Percentiles rank a stretch among this genome's conserved stretches.
Conservation (phyloP, 2,888 invertebrate species). For the Coleophora deauratella region DNA sequence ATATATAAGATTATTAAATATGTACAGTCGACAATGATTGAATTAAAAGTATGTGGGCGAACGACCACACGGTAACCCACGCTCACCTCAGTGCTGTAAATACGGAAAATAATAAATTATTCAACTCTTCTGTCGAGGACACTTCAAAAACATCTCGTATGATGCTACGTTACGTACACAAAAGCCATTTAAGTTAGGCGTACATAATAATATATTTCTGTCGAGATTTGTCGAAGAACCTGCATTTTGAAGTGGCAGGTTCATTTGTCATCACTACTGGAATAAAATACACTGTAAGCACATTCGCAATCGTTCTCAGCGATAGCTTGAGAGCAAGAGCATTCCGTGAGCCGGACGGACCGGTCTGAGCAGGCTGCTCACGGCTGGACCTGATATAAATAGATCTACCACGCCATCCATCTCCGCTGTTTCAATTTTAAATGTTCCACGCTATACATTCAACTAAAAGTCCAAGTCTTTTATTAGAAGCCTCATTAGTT, state of each 20-base stretch:
- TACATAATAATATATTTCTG: too few species aligned
- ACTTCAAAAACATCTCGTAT: neutral
- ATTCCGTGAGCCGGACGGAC: slow-evolving; percentile 60
- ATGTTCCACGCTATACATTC: slow-evolving; percentile 1
- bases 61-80: slow-evolving; percentile 25
- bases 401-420: slow-evolving; percentile 62
- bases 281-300: slow-evolving; percentile 53
- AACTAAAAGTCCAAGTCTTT: neutral
- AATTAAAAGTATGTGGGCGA: slow-evolving; percentile 8
- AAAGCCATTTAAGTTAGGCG: too few species aligned
- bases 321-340: slow-evolving; percentile 54
- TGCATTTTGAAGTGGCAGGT: slow-evolving; percentile 5
- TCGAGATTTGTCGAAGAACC: too few species aligned
- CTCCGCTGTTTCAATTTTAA: slow-evolving; percentile 51
- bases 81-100: slow-evolving; percentile 26
- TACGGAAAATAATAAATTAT: slow-evolving; percentile 31
- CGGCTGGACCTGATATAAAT: slow-evolving; percentile 68
- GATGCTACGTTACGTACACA: too few species aligned
- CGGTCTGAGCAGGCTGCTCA: slow-evolving; percentile 64
- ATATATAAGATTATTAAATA: too few species aligned
- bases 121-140: slow-evolving; percentile 17
- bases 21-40: slow-evolving; percentile 1
- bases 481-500: too few species aligned
- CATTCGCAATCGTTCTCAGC: slow-evolving; percentile 44
- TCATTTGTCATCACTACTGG: slow-evolving; percentile 30